Percentiles rank a stretch among this genome's conserved stretches.
Evolutionary conservation across 2,888 invertebrate species (phyloP).

Genomic region (Epinotia demarniana): DNA sequence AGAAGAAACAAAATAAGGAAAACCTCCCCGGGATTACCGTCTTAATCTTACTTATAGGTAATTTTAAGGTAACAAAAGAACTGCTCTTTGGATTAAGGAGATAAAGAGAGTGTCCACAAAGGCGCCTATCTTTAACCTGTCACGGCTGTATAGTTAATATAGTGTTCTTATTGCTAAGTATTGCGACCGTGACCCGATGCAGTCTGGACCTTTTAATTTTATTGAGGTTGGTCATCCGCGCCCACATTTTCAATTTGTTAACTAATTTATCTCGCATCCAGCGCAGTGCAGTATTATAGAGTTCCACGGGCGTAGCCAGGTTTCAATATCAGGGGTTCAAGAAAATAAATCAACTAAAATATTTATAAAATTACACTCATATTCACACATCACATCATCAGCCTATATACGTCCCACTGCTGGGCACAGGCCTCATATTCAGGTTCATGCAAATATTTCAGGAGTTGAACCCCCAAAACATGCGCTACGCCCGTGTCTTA

Average conservation of each 20-base stretch:
- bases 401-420: no score
- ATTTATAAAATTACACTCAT: no score
- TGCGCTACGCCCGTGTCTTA: not conserved
- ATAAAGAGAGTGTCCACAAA: constrained; percentile 44
- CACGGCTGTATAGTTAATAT: constrained; percentile 32
- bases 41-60: constrained; percentile 44
- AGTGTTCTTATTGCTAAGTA: constrained; percentile 36
- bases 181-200: constrained; percentile 48
- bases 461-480: no score
- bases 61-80: constrained; percentile 45
- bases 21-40: constrained; percentile 31
- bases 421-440: no score
- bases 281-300: not conserved
- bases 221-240: constrained; percentile 47
- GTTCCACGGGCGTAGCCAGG: no score
- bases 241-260: constrained; percentile 45
- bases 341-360: no score
- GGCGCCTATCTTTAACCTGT: constrained; percentile 39
- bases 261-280: constrained; percentile 19
- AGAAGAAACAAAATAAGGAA: constrained; percentile 33
- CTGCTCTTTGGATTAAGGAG: constrained; percentile 42
- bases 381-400: no score
- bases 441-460: no score
- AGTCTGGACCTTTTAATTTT: constrained; percentile 34
- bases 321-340: no score